These are phyloP conservation scores for Enteromius viviparus DNA, from an alignment of 2,797 vertebrate genomes.

Conservation along the genomic window DNA sequence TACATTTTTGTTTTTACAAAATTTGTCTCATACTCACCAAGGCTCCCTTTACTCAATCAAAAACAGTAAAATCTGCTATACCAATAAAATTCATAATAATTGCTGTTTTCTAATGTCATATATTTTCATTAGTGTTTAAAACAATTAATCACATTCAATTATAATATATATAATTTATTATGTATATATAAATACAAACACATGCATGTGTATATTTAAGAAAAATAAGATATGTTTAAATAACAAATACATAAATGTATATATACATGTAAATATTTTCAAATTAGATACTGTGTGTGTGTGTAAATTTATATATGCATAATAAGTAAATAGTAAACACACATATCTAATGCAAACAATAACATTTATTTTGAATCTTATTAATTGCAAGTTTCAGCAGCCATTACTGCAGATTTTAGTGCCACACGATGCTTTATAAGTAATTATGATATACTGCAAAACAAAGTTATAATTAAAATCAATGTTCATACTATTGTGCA, in stretches of 20 bases:
- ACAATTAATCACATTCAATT: too few species aligned
- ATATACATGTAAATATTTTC: too few species aligned
- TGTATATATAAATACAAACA: too few species aligned
- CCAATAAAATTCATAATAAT: not conserved
- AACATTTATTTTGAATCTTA: too few species aligned
- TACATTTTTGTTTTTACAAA: not conserved
- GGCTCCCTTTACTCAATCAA: not conserved
- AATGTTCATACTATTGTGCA: not conserved
- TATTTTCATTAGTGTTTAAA: not conserved
- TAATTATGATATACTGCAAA: not conserved
- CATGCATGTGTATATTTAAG: too few species aligned
- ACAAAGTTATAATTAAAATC: not conserved
- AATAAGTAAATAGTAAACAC: too few species aligned
- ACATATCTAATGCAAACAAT: too few species aligned
- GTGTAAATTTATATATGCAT: too few species aligned
- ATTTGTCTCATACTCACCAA: not conserved
- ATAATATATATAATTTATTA: too few species aligned
- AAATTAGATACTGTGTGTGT: too few species aligned
- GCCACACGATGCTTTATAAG: not conserved
- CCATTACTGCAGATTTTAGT: not conserved
- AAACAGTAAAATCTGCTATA: not conserved
- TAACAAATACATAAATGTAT: too few species aligned
- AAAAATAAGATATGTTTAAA: too few species aligned
- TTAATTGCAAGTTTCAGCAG: not conserved
- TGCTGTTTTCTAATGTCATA: not conserved